phyloP scores from a whole-genome alignment of 2,113 vertebrate genomes.

The Corythornis cristatus region DNA sequence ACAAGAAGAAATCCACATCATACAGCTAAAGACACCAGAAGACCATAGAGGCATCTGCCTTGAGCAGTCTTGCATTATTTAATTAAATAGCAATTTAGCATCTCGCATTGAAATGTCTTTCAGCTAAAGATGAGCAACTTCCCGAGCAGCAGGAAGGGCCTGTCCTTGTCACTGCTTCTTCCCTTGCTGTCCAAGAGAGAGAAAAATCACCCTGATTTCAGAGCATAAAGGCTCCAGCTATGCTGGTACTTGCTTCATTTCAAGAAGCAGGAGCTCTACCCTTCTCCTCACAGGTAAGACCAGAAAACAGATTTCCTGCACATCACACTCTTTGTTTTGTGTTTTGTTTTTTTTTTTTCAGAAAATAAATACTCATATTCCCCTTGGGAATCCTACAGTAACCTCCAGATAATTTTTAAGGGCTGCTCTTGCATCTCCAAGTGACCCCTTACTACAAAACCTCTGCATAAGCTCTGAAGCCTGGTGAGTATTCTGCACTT shows the following conservation, averaged over 20 bases:
- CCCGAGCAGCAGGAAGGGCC: not conserved
- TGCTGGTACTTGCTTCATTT: rapidly evolving
- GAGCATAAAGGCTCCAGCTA: not conserved
- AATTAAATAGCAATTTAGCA: not conserved
- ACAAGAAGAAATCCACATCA: constrained; percentile 32
- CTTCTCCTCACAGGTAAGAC: not conserved
- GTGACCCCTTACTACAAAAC: not conserved
- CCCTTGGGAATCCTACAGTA: not conserved
- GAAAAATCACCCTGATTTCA: not conserved
- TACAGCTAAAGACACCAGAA: not conserved
- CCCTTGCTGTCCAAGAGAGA: not conserved
- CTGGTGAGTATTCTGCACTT: not conserved
- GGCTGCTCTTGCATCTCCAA: not conserved
- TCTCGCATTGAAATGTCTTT: not conserved
- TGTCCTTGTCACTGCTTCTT: not conserved
- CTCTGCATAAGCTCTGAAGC: not conserved
- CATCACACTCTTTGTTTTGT: not conserved
- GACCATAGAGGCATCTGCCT: not conserved
- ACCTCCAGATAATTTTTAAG: not conserved
- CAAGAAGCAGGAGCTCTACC: not conserved
- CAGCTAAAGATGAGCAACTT: not conserved
- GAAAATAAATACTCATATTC: not conserved
- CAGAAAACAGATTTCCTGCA: not conserved
- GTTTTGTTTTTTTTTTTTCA: not conserved
- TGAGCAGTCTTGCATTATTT: not conserved